These are phyloP conservation scores for Oncorhynchus keta DNA, from an alignment of 2,113 vertebrate species.

Conservation along the genomic window DNA sequence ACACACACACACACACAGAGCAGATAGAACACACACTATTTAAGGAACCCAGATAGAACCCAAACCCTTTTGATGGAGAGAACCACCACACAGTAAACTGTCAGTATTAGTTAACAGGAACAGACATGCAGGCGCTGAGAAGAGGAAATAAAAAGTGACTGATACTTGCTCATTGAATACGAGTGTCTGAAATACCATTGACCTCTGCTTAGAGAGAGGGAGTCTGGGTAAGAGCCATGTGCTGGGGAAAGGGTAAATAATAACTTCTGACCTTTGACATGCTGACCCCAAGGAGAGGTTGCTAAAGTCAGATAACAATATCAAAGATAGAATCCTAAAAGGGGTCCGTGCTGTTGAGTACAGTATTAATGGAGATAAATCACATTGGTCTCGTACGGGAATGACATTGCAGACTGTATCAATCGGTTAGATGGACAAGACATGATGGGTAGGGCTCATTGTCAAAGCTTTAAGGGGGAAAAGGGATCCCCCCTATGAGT, in stretches of 20 bases:
- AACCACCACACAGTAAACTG: constrained; percentile 25
- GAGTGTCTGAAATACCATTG: constrained; percentile 73
- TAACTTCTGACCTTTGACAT: constrained; percentile 40
- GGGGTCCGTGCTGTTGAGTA: constrained; percentile 26
- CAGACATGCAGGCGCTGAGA: constrained; percentile 66
- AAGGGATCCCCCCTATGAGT: constrained; percentile 14
- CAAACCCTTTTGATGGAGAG: constrained; percentile 34
- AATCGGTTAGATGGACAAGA: constrained; percentile 58
- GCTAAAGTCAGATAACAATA: constrained; percentile 17
- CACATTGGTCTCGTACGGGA: constrained; percentile 52
- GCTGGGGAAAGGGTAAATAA: constrained; percentile 34
- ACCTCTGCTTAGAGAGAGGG: constrained; percentile 34
- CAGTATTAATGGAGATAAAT: constrained; percentile 19
- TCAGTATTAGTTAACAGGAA: constrained; percentile 27
- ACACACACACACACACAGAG: too few relatives aligned
- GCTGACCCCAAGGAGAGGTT: not conserved
- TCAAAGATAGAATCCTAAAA: constrained; percentile 9
- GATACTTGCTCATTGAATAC: constrained; percentile 63
- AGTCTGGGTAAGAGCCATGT: constrained; percentile 31
- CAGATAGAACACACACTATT: not conserved
- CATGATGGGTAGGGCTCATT: constrained; percentile 46
- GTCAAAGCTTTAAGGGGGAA: constrained; percentile 27
- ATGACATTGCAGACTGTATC: constrained; percentile 76
- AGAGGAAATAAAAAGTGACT: constrained; percentile 48
- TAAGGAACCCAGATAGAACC: constrained; percentile 5